Conservation (phyloP, 1,140 invertebrate genomes). For the Steinernema feltiae region DNA sequence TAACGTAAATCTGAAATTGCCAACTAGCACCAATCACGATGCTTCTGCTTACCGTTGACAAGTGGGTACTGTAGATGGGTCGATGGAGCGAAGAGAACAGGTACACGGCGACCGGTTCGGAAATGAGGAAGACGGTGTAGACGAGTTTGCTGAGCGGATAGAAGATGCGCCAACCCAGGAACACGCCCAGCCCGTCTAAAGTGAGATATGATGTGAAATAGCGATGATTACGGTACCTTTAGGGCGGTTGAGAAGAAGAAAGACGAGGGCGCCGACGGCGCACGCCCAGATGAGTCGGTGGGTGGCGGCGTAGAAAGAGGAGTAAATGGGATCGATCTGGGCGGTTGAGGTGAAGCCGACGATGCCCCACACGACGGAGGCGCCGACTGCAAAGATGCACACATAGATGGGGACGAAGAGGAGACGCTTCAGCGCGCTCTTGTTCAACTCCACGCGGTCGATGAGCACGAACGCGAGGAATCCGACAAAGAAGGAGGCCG, state of each 20-base stretch:
- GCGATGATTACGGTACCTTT: conserved; percentile 21
- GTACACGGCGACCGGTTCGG: conserved; percentile 31
- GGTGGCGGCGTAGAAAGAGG: conserved; percentile 27
- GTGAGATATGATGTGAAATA: not conserved
- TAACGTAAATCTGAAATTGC: conserved; percentile 28
- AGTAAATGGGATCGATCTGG: not conserved
- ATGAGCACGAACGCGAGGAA: not conserved
- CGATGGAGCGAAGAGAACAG: conserved; percentile 39
- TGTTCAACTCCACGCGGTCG: not conserved
- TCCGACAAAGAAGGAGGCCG: conserved; percentile 1
- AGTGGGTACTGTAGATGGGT: conserved; percentile 33
- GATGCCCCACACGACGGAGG: not conserved
- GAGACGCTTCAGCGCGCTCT: not conserved
- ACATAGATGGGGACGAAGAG: not conserved
- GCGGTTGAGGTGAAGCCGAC: not conserved
- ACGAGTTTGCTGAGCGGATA: conserved; percentile 30
- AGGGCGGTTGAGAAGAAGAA: conserved; percentile 22
- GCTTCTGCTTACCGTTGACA: conserved; percentile 25
- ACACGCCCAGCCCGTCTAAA: conserved; percentile 24
- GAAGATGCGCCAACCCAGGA: conserved; percentile 33
- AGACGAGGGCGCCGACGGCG: conserved; percentile 25
- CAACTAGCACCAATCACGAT: not conserved
- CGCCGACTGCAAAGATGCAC: not conserved
- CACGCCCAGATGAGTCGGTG: conserved; percentile 33
- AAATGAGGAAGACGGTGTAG: conserved; percentile 19